Conservation (phyloP, 2,797 vertebrate genomes). For the Gymnoscopelus microlampas region DNA sequence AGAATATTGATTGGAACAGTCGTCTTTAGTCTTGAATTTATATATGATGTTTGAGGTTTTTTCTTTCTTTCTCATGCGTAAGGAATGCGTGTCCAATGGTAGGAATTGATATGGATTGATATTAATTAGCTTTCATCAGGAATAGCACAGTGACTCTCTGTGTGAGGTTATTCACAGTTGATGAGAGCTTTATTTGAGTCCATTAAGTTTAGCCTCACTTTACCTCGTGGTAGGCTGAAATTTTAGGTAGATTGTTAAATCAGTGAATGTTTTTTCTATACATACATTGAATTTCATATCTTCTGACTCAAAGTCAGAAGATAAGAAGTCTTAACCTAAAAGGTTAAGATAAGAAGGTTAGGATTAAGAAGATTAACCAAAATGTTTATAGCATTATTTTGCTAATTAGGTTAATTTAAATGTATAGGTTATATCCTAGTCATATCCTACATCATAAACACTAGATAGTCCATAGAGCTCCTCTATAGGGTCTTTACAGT, state of each 20-base stretch:
- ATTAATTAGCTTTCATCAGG: slow-evolving; percentile 4
- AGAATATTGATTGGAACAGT: slow-evolving; percentile 7
- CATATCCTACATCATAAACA: not conserved
- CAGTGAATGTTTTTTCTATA: not conserved
- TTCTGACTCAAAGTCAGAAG: not conserved
- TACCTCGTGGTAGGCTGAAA: not conserved
- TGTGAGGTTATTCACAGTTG: not conserved
- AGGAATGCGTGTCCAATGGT: not conserved
- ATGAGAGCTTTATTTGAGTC: not conserved
- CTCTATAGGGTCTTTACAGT: not conserved
- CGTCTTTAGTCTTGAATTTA: slow-evolving; percentile 4
- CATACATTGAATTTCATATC: not conserved
- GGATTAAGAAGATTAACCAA: not conserved
- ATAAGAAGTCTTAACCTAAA: not conserved
- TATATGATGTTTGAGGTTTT: slow-evolving; percentile 1
- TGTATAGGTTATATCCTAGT: no score
- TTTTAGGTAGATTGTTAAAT: not conserved
- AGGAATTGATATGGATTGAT: not conserved
- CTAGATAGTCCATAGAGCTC: not conserved
- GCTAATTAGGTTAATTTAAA: not conserved
- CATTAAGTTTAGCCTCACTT: not conserved
- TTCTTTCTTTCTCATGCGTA: not conserved
- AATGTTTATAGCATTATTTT: not conserved
- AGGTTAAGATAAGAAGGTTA: no score
- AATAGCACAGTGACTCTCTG: slow-evolving; percentile 1